Evolutionary conservation across 2,797 vertebrate genomes (phyloP), one percentile per base, ranked within the genome.

Genomic region (Kryptolebias ocellatus): DNA sequence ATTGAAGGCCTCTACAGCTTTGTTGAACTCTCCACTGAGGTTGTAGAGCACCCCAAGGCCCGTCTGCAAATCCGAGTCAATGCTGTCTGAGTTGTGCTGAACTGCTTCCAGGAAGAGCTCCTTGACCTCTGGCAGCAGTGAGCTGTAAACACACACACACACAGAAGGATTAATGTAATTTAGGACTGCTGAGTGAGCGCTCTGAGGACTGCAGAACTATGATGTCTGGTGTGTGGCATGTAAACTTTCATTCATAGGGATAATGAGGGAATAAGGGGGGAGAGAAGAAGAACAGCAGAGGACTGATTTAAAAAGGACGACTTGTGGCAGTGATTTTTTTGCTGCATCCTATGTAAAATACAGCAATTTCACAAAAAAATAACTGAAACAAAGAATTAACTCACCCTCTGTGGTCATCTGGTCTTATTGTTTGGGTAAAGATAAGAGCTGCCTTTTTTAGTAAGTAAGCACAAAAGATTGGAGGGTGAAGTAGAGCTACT

Each of bases 1-100:
- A 7, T 97, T 98, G 88, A 99, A 99, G 69, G 97, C 97, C 54
- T 98, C 98, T 77, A 99, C 97, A 37, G 98, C 98, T 94, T 96
- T 95, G 88, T 95, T 96, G 87, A 97, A 99, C 93, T 99, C 98
- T 58, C 95, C 94, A 3, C 95, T 99, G 86, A 99, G 92, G 83
- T 99, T 98, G 88, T 95, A 99, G 31, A 99, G 95, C 24, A 99
- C 98, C 12, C 98, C 98, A 2, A 99, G 94, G 60, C 97, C 97
- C 0, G 98, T 99, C 92, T 99, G 98, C 73, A 99, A 91, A 90
- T 99, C 98, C 3, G 97, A 95, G 78, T 99, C 96, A 10, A 98
- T 94, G 82, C 86, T 82, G 60, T 98, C 96, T 20, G 94, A 94
- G 54, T 97, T 97, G 84, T 96, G 94, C 83, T 96, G 96, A 73